Base-by-base conservation (phyloP, 1,140 invertebrate species). In the Schlechtendalia chinensis region DNA sequence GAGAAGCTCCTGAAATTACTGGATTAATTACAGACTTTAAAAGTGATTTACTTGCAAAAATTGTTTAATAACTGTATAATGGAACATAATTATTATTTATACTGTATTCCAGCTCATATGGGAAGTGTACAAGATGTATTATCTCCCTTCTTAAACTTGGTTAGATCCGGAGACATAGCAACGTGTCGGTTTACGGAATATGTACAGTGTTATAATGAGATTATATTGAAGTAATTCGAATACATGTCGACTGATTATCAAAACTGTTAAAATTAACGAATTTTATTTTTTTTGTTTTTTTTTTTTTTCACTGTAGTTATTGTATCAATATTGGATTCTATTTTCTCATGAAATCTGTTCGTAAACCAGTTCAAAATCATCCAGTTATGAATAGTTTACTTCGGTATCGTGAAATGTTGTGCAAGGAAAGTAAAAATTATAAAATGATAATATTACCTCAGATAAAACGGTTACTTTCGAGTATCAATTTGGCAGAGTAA, bases 251-350 rank as follows among this genome's bases (percentile, higher is more conserved):
- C 11, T 19, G 8, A 22, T 0, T 67, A 12, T 67, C 16, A 5
- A 45, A 22, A 45, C 4, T 6, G n/a, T 67, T 22, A 4, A 29
- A 29, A 22, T 16, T 67, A 39, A 22, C 74, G 2, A 8, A 59
- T 58, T 58, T n/a, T n/a, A n/a, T n/a, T n/a, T n/a, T n/a, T n/a
- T 56, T 45, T 29, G 24, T 71, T 81, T 82, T 83, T n/a, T n/a
- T 56, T 45, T 29, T n/a, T 71, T 81, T 82, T 83, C 83, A 81
- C 82, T 82, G 82, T 83, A 91, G 90, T 85, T 97, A 97, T 84
- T 93, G 91, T 83, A 90, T 90, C 24, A 96, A 97, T 85, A 91
- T 97, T 27, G 89, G 89, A 39, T 96, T 94, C 86, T 98, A 96
- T 86, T 85, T 97, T 81, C 87, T 94, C 82, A 83, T 97, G 1